Evolutionary conservation across 2,113 vertebrate species (phyloP).

Genomic region (Calyptommatus sinebrachiatus): DNA sequence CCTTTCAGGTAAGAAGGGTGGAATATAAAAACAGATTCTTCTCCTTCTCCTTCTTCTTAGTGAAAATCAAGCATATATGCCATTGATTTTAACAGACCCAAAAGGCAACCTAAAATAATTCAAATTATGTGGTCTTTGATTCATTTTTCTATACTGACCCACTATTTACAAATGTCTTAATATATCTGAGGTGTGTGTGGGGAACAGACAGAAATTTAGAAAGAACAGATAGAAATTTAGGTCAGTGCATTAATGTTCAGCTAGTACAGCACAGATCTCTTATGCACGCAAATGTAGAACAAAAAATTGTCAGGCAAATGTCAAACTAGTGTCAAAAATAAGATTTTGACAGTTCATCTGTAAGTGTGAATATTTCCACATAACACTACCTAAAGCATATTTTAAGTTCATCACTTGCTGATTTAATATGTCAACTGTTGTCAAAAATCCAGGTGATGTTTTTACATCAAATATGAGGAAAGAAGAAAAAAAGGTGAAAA

Average conservation of each 20-base stretch:
- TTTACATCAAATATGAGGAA: background rate
- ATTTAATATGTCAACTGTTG: background rate
- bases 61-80: background rate
- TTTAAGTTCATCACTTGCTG: constrained; percentile 24
- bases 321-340: constrained; percentile 26
- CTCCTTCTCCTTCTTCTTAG: too few species aligned
- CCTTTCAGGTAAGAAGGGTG: too few species aligned
- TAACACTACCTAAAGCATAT: constrained; percentile 32
- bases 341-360: constrained; percentile 36
- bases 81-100: background rate
- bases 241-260: constrained; percentile 16
- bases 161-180: background rate
- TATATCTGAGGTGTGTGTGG: background rate
- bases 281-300: background rate
- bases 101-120: background rate
- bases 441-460: background rate
- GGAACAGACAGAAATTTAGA: background rate
- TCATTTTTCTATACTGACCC: background rate
- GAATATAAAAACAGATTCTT: too few species aligned
- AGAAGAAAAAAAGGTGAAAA: background rate
- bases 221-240: constrained; percentile 5
- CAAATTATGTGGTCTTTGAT: background rate
- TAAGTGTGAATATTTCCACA: constrained; percentile 23
- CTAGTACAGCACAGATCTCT: constrained; percentile 1
- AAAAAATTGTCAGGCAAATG: constrained; percentile 12